A percentile compares a stretch with the other conserved stretches of the same genome.
Evolutionary conservation across 2,888 invertebrate genomes (phyloP).

Genomic region (Exephanes ischioxanthus): DNA sequence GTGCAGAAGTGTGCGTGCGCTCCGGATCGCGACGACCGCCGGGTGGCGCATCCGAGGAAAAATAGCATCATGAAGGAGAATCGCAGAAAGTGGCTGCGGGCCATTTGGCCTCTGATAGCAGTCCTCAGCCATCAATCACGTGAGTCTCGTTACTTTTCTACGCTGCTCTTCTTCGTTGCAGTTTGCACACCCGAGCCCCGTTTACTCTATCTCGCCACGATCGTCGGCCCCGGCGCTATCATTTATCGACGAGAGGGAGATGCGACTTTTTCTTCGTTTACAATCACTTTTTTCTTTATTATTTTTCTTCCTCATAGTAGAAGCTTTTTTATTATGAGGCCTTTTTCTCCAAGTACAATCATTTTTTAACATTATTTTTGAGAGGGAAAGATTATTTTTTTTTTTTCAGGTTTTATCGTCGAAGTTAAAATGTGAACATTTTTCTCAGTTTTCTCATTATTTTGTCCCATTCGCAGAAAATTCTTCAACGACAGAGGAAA

Average conservation of each 20-base stretch:
- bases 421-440: too few species aligned
- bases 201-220: background rate
- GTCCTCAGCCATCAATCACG: constrained; percentile 80
- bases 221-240: constrained; percentile 6
- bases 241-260: constrained; percentile 57
- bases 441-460: too few species aligned
- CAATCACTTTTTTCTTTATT: background rate
- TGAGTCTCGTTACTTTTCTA: constrained; percentile 72
- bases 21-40: constrained; percentile 22
- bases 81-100: constrained; percentile 79
- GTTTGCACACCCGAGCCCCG: constrained; percentile 25
- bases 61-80: constrained; percentile 78
- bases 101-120: constrained; percentile 78
- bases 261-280: constrained; percentile 1
- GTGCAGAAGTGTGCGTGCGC: constrained; percentile 30
- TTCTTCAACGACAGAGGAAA: too few species aligned
- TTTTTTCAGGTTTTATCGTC: too few species aligned
- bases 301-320: background rate
- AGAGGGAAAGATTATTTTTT: too few species aligned
- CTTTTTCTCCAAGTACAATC: too few species aligned
- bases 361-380: too few species aligned
- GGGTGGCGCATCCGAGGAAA: constrained; percentile 49
- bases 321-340: background rate
- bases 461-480: too few species aligned
- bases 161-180: constrained; percentile 21